Evolutionary conservation across 2,888 invertebrate species (phyloP).

Genomic region (Nebria salina): DNA sequence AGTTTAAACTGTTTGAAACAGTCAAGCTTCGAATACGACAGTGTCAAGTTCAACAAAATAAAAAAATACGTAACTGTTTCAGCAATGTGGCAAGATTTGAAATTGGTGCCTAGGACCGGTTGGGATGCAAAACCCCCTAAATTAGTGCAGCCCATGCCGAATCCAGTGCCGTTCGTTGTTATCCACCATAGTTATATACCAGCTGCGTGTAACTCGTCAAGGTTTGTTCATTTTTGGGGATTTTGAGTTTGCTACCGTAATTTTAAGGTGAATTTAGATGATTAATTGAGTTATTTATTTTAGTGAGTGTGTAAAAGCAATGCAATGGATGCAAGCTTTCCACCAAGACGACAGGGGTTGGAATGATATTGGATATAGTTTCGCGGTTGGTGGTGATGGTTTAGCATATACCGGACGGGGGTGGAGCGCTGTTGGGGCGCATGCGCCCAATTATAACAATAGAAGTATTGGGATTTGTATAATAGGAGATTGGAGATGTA

Average conservation of each 20-base stretch:
- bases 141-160: slow-evolving; percentile 61
- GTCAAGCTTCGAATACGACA: background rate
- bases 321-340: slow-evolving; percentile 74
- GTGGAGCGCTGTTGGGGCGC: slow-evolving; percentile 76
- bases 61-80: background rate
- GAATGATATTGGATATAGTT: slow-evolving; percentile 79
- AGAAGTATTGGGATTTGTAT: slow-evolving; percentile 76
- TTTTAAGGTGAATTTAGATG: background rate
- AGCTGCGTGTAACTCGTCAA: slow-evolving; percentile 67
- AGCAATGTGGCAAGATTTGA: slow-evolving; percentile 38
- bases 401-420: slow-evolving; percentile 76
- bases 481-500: slow-evolving; percentile 78
- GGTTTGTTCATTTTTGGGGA: slow-evolving; percentile 40
- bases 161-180: slow-evolving; percentile 74
- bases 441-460: slow-evolving; percentile 74
- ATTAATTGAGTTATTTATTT: background rate
- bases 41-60: background rate
- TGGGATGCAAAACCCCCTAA: slow-evolving; percentile 70
- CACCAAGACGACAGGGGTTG: slow-evolving; percentile 70
- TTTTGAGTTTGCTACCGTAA: background rate
- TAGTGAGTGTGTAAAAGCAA: slow-evolving; percentile 65
- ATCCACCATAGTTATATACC: slow-evolving; percentile 78
- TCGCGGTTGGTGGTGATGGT: slow-evolving; percentile 78
- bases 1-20: background rate
- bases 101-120: slow-evolving; percentile 61